These are phyloP conservation scores for Epizoanthus fatuus DNA, from an alignment of 92 coral and sea anemone genomes.

Conservation along the genomic window DNA sequence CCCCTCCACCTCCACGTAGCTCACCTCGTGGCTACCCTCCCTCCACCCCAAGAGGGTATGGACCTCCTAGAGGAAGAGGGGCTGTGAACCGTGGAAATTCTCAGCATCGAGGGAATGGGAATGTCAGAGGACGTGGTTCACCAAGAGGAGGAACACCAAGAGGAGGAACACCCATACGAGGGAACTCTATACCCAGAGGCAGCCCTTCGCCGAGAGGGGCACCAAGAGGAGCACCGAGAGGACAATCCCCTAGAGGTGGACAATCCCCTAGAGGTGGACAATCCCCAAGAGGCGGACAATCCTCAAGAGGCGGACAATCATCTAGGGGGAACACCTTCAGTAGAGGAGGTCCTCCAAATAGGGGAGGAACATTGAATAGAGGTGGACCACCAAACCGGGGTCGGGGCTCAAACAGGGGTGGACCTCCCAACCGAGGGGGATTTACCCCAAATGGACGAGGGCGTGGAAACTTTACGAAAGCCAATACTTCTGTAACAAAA, in stretches of 20 bases:
- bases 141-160: conserved; percentile 16
- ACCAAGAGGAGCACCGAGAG: background rate
- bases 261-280: background rate
- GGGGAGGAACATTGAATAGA: background rate
- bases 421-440: background rate
- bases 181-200: background rate
- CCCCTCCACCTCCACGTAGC: conserved; percentile 32
- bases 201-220: conserved; percentile 10
- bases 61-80: conserved; percentile 14
- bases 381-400: conserved; percentile 11
- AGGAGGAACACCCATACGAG: background rate
- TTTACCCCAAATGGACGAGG: conserved; percentile 19
- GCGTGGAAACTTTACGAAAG: background rate
- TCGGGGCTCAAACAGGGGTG: conserved; percentile 21
- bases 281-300: conserved; percentile 10
- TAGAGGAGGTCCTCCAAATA: background rate
- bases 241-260: conserved; percentile 3
- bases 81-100: background rate
- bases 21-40: background rate
- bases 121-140: conserved; percentile 10
- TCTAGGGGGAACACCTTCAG: too few relatives aligned
- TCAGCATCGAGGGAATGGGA: conserved; percentile 14
- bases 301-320: background rate
- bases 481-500: background rate
- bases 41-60: conserved; percentile 7